Conservation (phyloP, 2,888 invertebrate species). For the Calameuta pallipes region DNA sequence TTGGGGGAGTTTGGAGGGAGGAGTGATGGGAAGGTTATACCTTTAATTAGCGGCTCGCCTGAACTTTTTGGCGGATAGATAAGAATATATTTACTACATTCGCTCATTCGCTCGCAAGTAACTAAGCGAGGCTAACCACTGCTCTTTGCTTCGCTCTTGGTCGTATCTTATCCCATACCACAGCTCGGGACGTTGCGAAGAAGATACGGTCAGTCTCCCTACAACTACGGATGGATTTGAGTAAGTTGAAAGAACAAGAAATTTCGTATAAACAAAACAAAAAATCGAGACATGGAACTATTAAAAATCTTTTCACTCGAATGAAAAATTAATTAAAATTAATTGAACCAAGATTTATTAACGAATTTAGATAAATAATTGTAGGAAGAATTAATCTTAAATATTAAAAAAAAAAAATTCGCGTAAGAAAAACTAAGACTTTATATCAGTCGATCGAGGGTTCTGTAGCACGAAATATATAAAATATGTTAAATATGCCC, state of each 20-base stretch:
- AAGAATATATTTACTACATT: constrained; percentile 57
- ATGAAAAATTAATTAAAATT: neutral
- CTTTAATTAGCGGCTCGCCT: constrained; percentile 58
- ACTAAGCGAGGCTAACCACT: constrained; percentile 41
- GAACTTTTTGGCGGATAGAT: constrained; percentile 59
- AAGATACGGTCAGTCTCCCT: constrained; percentile 38
- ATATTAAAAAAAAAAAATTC: neutral
- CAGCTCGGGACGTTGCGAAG: constrained; percentile 20
- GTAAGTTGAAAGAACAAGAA: neutral
- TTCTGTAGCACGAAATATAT: neutral
- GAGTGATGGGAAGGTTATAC: constrained; percentile 45
- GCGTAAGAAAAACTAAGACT: neutral
- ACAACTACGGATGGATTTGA: constrained; percentile 14
- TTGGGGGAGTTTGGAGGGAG: constrained; percentile 5
- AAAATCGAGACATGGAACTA: neutral
- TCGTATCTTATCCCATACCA: constrained; percentile 45
- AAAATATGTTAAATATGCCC: constrained; percentile 35
- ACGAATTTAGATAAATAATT: neutral
- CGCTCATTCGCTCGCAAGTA: constrained; percentile 25
- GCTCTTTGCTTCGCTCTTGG: constrained; percentile 37
- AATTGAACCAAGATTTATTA: neutral
- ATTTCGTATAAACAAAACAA: neutral
- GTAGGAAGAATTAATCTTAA: neutral
- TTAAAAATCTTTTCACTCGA: neutral
- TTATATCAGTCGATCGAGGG: constrained; percentile 22